Evolutionary conservation across 2,888 invertebrate genomes (phyloP), one percentile per base, ranked within the genome.

Genomic region (Beris chalybata): DNA sequence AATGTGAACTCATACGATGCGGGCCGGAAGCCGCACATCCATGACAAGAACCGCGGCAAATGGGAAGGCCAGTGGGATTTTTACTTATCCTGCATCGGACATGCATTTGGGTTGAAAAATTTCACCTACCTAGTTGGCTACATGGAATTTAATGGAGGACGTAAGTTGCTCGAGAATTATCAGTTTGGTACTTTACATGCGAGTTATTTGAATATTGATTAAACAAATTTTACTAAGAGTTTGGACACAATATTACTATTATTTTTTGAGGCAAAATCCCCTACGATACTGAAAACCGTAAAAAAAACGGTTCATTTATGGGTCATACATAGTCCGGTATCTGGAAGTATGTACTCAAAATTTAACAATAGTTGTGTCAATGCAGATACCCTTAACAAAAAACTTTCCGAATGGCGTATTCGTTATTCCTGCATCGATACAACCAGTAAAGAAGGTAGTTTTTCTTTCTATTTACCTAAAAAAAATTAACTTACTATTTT

Each of bases 41-140:
- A 76, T 65, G 79, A 79, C 67, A 74, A 74, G 56, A 70, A 74
- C 43, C 77, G 86, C 63, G 91, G 90, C 61, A 86, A 86, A 66
- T 92, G 92, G 92, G 86, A 85, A 61, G 88, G 82, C 71, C 88
- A 89, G 78, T 81, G 85, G 55, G 92, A 93, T 77, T 93, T 92
- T 77, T 82, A 92, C 64, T 83, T 93, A 69, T 90, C 91, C 66
- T 91, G 91, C 75, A 86, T 92, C 59, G 91, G 91, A n/a, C 91
- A 91, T 73, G 90, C 91, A 29, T 91, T 93, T 67, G 92, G 91
- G 50, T 87, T 92, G 67, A 90, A 91, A 69, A 91, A 91, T 76
- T 87, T 93, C 56, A 91, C 90, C 86, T 84, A 92, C 73, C 89
- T 92, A 78, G 90, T 44, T 6, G 5, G 29, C n/a, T 57, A 38